A percentile compares a stretch with the other conserved stretches of the same genome.
Evolutionary conservation across 2,113 vertebrate genomes (phyloP).

Genomic region (Chionis minor): DNA sequence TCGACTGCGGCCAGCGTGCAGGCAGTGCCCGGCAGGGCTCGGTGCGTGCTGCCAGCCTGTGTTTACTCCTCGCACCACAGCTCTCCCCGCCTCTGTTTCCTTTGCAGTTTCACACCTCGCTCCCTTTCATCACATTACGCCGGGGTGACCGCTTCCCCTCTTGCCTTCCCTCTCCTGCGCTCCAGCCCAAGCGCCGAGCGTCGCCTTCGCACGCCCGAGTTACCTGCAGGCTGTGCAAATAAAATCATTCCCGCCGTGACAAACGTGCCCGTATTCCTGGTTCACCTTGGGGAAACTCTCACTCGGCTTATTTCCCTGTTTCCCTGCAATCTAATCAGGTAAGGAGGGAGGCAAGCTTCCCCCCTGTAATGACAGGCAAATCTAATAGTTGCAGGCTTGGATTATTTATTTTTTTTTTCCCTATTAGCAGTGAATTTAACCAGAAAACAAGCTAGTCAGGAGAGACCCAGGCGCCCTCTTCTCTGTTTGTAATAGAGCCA

Average conservation of each 20-base stretch:
- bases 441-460: neutral
- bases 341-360: neutral
- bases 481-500: neutral
- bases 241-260: neutral
- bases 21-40: neutral
- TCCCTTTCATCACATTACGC: neutral
- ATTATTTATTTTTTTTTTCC: neutral
- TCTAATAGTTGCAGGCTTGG: neutral
- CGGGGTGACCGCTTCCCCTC: neutral
- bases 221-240: neutral
- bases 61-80: neutral
- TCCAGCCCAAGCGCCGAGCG: neutral
- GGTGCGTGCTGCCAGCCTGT: neutral
- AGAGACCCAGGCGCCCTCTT: neutral
- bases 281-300: neutral
- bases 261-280: accelerated
- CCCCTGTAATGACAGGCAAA: neutral
- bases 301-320: neutral
- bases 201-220: neutral
- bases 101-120: neutral
- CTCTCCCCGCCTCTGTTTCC: neutral
- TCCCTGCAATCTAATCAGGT: neutral
- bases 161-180: neutral
- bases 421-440: neutral
- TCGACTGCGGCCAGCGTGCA: accelerated